Evolutionary conservation across 2,797 vertebrate genomes (phyloP), one percentile per base, ranked within the genome.

Genomic region (Pangasius macronema): DNA sequence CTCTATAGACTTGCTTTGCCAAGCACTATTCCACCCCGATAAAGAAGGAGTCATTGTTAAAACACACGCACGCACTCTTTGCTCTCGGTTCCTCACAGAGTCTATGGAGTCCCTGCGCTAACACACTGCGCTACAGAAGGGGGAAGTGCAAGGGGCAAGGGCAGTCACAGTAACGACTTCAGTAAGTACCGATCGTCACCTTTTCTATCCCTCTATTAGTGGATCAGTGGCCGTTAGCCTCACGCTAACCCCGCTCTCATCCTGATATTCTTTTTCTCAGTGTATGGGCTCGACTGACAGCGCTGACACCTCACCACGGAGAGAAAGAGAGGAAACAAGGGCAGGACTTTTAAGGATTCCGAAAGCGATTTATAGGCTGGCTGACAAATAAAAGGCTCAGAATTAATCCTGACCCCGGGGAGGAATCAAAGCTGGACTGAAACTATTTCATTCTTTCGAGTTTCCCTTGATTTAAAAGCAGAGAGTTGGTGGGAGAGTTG

Each of bases 271-370:
- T 86, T 88, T 86, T 82, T 83, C 87, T 22, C 61, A 77, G 80
- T 89, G 68, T 77, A 46, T 85, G 86, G 55, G 55, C 90, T 90
- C 92, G 90, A 90, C 42, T 85, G 92, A 81, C 55, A 59, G 11
- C 92, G 94, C 30, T 94, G 94, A 95, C 92, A 95, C 94, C 91
- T 84, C 70, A 61, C 83, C 90, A 88, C 93, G 85, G 5, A 84
- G 90, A 95, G 93, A 95, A 95, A 95, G 94, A 92, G 92, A 95
- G 95, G 95, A 95, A 96, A 92, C 92, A 70, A 83, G 89, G 90
- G 88, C 87, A 90, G 49, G 14, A 87, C 86, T 92, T 91, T 86
- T 14, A 42, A 89, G 75, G 92, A 88, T 93, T 93, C 93, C 91
- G 91, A 93, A 92, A 72, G 89, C 91, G 87, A 92, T 93, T 94